Evolutionary conservation across 2,797 vertebrate species (phyloP), one percentile per base, ranked within the genome.

Genomic region (Mus minutoides): DNA sequence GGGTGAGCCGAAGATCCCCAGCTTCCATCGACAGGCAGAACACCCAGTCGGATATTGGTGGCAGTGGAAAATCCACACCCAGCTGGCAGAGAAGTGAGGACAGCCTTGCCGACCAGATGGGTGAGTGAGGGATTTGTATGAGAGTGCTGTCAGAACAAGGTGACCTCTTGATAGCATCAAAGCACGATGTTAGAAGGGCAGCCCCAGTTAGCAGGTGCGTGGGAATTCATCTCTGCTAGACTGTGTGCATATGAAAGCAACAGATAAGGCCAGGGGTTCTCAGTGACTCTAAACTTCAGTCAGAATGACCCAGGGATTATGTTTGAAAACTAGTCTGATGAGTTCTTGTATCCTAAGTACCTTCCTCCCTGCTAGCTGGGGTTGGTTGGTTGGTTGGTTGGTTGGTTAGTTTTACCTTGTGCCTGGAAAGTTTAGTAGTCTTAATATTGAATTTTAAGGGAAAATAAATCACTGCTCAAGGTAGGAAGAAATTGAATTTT

Each of bases 51-150:
- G 99, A 99, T 16, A 97, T 98, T 0, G 96, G 98, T 31, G 98
- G 99, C 91, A 99, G 99, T 6, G 98, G 99, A 79, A 99, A 99
- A 97, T 98, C 97, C 75, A 98, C 98, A 17, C 98, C 99, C 88
- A 99, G 98, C 97, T 99, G 99, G 99, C 98, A 99, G 94, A 98
- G 99, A 93, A 97, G 98, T 49, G 99, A 99, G 88, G 99, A 99
- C n/a, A 97, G 98, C 97, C 98, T 98, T 49, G 97, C 96, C n/a
- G 99, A 99, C 97, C 99, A 98, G 97, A 98, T 99, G 97, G 99
- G 99, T 99, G 97, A 92, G 98, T 98, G 91, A 84, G 34, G 60
- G 16, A 83, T 91, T 94, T 67, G 93, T 84, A 0, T 52, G 94
- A 77, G 91, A 97, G 90, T 54, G 31, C 83, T 93, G 91, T 96